These are phyloP conservation scores for Heptranchias perlo DNA, from an alignment of 2,113 vertebrate genomes.

Conservation along the genomic window DNA sequence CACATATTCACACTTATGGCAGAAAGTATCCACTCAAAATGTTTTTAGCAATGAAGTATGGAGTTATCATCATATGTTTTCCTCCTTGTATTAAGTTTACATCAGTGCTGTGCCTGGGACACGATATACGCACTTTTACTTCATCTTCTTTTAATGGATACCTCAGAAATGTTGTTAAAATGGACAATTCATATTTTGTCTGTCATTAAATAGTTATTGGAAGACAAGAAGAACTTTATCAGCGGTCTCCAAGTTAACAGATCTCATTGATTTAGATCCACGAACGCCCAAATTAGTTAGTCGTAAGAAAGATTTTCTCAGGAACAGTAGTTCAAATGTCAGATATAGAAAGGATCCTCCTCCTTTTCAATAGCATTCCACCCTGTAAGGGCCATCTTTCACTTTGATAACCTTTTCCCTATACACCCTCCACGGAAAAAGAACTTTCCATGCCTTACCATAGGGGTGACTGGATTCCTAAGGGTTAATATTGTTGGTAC, in stretches of 20 bases:
- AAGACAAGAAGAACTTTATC: not conserved
- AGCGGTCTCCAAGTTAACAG: not conserved
- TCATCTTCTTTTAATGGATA: not conserved
- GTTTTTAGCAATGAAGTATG: not conserved
- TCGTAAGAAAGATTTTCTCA: not conserved
- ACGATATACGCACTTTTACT: not conserved
- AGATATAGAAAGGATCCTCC: not conserved
- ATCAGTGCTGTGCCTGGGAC: not conserved
- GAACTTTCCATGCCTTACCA: not conserved
- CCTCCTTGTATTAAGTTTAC: not conserved
- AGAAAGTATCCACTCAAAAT: not conserved
- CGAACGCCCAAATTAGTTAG: not conserved
- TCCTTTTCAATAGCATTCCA: not conserved
- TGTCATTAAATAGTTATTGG: not conserved
- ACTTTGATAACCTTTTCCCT: not conserved
- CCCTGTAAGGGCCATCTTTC: not conserved
- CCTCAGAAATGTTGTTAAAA: not conserved
- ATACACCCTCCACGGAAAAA: not conserved
- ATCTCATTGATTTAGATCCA: too few species aligned
- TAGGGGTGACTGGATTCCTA: not conserved
- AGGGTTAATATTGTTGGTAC: not conserved
- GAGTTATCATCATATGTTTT: not conserved
- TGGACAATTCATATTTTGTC: not conserved
- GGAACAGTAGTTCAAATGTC: not conserved
- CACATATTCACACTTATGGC: not conserved